These are phyloP conservation scores for Parnassius smintheus DNA, from an alignment of 2,888 invertebrate species.

Conservation along the genomic window DNA sequence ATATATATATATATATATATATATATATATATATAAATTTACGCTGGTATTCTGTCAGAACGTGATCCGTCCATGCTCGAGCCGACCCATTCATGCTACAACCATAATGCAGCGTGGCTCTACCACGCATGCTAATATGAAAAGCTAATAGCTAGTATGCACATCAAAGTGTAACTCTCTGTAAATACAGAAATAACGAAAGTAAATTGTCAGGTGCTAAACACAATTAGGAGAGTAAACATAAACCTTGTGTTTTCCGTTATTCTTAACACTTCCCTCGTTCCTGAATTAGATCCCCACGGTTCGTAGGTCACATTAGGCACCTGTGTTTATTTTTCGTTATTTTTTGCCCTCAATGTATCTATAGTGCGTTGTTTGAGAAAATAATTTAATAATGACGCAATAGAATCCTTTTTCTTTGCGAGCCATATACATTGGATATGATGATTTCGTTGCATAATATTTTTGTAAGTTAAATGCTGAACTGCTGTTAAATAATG, in stretches of 20 bases:
- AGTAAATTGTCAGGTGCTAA: constrained; percentile 23
- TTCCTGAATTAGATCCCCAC: constrained; percentile 45
- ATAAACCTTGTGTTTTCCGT: constrained; percentile 20
- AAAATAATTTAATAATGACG: constrained; percentile 35
- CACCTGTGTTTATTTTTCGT: constrained; percentile 64
- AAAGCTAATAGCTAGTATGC: too few species aligned
- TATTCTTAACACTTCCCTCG: constrained; percentile 59
- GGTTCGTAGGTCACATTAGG: constrained; percentile 29
- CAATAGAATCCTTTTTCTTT: constrained; percentile 8
- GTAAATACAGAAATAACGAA: constrained; percentile 15
- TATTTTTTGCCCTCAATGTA: constrained; percentile 32
- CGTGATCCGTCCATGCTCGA: too few species aligned
- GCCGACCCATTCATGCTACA: too few species aligned
- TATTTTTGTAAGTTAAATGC: too few species aligned
- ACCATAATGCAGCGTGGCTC: too few species aligned
- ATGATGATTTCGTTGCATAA: not conserved
- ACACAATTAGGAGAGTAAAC: constrained; percentile 23
- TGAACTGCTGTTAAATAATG: too few species aligned
- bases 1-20: too few species aligned
- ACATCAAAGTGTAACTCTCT: not conserved
- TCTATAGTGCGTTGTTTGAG: constrained; percentile 30
- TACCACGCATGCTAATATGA: too few species aligned
- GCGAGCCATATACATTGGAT: not conserved
- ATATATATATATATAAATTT: too few species aligned
- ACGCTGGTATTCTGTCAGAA: too few species aligned